Conservation (phyloP, 2,797 vertebrate species). For the Danio choprae region DNA sequence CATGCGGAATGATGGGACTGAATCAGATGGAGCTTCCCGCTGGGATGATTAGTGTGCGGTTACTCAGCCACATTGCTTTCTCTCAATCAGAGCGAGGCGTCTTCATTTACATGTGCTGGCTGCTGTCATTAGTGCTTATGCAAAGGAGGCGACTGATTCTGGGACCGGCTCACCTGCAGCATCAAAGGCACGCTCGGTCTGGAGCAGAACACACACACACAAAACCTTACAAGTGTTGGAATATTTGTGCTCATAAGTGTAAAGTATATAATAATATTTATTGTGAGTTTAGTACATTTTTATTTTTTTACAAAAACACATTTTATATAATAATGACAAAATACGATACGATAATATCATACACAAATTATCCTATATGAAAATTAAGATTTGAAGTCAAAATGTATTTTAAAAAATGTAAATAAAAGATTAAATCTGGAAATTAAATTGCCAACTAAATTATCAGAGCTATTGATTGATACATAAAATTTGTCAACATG, state of each 20-base stretch:
- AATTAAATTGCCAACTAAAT: not conserved
- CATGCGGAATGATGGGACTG: slow-evolving; percentile 90
- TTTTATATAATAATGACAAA: not conserved
- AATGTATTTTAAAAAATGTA: not conserved
- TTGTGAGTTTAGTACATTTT: too few species aligned
- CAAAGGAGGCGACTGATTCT: slow-evolving; percentile 83
- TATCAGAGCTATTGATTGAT: too few species aligned
- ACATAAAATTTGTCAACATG: too few species aligned
- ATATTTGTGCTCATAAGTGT: not conserved
- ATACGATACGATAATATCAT: not conserved
- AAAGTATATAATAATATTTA: too few species aligned
- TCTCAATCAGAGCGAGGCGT: slow-evolving; percentile 84
- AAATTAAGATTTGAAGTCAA: not conserved
- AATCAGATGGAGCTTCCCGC: slow-evolving; percentile 87
- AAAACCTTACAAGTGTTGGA: slow-evolving; percentile 67
- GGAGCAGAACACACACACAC: slow-evolving; percentile 79
- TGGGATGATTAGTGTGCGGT: slow-evolving; percentile 88
- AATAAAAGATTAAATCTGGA: not conserved
- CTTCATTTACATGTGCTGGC: slow-evolving; percentile 87
- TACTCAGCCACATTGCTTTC: slow-evolving; percentile 80
- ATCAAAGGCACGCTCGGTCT: slow-evolving; percentile 87
- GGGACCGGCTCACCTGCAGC: slow-evolving; percentile 90
- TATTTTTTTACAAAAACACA: not conserved
- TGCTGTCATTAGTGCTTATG: slow-evolving; percentile 93
- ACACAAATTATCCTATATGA: not conserved